Percentiles rank a stretch among this genome's conserved stretches.
Conservation (phyloP, 1,140 invertebrate genomes). For the Armadillidium nasatum region DNA sequence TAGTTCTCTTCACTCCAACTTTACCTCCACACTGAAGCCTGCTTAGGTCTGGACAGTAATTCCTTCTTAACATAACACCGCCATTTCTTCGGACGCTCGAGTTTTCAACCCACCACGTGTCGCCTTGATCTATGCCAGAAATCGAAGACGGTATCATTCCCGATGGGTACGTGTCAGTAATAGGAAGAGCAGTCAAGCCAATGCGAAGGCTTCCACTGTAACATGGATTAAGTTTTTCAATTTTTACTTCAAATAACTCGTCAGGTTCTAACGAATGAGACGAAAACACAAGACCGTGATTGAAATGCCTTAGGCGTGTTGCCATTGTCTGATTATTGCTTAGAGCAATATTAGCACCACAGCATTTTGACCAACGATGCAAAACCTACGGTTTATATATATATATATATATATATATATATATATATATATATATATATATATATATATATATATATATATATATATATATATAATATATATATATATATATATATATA, state of each 20-base stretch:
- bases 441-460: too few species aligned
- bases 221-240: conserved; percentile 64
- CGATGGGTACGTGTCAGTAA: conserved; percentile 57
- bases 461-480: too few species aligned
- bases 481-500: too few species aligned
- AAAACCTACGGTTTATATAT: conserved; percentile 50
- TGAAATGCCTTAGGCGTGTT: conserved; percentile 68
- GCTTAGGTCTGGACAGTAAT: conserved; percentile 68
- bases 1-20: conserved; percentile 53
- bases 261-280: conserved; percentile 72
- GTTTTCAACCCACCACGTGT: conserved; percentile 54
- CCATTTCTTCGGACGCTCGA: conserved; percentile 63
- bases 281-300: conserved; percentile 90
- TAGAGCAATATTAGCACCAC: conserved; percentile 67
- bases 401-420: conserved; percentile 46
- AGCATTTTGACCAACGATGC: conserved; percentile 58
- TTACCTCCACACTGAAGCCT: conserved; percentile 68
- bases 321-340: conserved; percentile 64
- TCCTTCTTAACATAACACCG: conserved; percentile 49
- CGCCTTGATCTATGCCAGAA: conserved; percentile 47
- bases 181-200: conserved; percentile 69
- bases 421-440: too few species aligned
- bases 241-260: conserved; percentile 85
- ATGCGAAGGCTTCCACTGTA: conserved; percentile 67
- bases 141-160: conserved; percentile 53